phyloP scores from a whole-genome alignment of 2,113 vertebrate species.

The Oryzias melastigma region DNA sequence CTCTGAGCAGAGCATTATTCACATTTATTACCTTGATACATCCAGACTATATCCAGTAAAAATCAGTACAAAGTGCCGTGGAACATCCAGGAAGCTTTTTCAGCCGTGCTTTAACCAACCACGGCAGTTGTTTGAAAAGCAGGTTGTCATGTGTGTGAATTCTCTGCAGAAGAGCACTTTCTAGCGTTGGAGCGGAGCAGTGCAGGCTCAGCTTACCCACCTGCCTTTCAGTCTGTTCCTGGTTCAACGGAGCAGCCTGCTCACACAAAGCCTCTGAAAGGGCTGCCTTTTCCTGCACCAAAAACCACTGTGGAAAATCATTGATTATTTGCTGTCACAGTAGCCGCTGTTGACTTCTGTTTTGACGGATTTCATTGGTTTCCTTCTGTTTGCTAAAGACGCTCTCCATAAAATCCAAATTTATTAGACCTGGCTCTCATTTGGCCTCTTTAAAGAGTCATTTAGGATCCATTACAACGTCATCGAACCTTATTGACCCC shows the following conservation, averaged over 20 bases:
- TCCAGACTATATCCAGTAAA: slow-evolving; percentile 8
- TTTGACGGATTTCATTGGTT: neutral
- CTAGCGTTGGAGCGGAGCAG: slow-evolving; percentile 86
- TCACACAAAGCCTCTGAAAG: slow-evolving; percentile 28
- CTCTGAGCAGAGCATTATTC: slow-evolving; percentile 54
- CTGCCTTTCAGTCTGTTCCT: slow-evolving; percentile 53
- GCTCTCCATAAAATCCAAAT: slow-evolving; percentile 9
- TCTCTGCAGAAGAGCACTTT: slow-evolving; percentile 91
- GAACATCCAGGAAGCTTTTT: neutral
- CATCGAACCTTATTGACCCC: slow-evolving; percentile 65
- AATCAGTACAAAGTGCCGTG: neutral
- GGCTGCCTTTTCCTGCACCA: slow-evolving; percentile 50
- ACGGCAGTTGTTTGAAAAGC: slow-evolving; percentile 6
- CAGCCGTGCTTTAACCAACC: neutral
- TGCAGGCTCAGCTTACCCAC: slow-evolving; percentile 53
- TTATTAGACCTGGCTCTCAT: slow-evolving; percentile 24
- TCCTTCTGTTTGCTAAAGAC: neutral
- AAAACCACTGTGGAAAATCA: no score
- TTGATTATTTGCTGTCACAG: slow-evolving; percentile 26
- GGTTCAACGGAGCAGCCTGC: slow-evolving; percentile 52
- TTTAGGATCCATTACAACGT: slow-evolving; percentile 61
- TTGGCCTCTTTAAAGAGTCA: slow-evolving; percentile 54
- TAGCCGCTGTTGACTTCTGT: slow-evolving; percentile 10
- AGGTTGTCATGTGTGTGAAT: slow-evolving; percentile 55
- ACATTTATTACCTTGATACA: slow-evolving; percentile 53